Conservation (phyloP, 2,113 vertebrate genomes). For the Ophthalmolycus amberensis region DNA sequence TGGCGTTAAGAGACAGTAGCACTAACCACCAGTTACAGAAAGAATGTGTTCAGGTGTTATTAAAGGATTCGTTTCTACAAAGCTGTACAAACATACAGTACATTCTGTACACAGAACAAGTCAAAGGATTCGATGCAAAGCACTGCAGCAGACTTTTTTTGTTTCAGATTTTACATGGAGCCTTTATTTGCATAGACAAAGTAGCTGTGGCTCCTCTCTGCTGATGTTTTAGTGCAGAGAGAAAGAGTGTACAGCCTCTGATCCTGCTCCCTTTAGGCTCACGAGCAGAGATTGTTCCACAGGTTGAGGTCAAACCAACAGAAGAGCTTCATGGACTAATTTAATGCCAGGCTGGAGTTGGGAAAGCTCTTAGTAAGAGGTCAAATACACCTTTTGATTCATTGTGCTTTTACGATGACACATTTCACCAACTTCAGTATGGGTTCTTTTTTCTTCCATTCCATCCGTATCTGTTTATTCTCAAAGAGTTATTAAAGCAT, state of each 20-base stretch:
- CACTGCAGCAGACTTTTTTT: background rate
- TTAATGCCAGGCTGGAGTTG: background rate
- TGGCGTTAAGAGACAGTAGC: background rate
- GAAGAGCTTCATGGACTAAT: background rate
- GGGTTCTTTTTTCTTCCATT: background rate
- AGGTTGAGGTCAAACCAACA: background rate
- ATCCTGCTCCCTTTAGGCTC: background rate
- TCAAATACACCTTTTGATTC: background rate
- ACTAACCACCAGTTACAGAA: background rate
- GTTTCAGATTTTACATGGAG: background rate
- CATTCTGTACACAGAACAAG: background rate
- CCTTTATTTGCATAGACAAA: slow-evolving; percentile 38
- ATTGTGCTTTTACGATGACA: background rate
- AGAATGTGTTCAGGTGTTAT: background rate
- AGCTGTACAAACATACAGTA: background rate
- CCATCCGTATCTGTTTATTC: background rate
- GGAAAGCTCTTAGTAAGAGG: background rate
- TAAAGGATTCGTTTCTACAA: background rate
- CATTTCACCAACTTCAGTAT: background rate
- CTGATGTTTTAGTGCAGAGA: background rate
- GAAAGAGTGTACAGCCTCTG: background rate
- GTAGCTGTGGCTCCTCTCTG: slow-evolving; percentile 1
- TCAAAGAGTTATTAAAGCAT: background rate
- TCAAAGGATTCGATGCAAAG: background rate
- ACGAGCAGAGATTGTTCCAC: background rate